These are phyloP conservation scores for Octopus sinensis DNA, from an alignment of 1,140 invertebrate species.

Conservation along the genomic window DNA sequence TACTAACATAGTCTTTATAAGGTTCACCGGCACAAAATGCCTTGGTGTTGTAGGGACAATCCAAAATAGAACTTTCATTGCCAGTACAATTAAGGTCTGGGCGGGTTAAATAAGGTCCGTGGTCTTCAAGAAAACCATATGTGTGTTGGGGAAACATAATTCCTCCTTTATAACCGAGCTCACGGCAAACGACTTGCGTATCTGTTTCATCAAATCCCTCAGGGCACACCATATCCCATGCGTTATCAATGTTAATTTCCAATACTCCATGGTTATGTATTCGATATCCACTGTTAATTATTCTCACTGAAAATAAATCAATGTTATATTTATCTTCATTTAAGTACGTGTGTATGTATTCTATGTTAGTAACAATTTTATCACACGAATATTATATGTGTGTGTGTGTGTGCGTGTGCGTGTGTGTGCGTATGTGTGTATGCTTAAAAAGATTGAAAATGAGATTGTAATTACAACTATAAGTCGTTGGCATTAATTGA, in stretches of 20 bases:
- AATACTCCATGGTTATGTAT: slow-evolving; percentile 17
- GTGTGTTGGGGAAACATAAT: slow-evolving; percentile 35
- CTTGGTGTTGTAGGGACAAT: slow-evolving; percentile 60
- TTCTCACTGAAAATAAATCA: slow-evolving; percentile 15
- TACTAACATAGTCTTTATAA: slow-evolving; percentile 29
- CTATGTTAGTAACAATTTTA: not conserved
- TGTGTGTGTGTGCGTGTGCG: not conserved
- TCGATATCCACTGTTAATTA: not conserved
- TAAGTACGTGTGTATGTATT: not conserved
- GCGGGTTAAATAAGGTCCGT: slow-evolving; percentile 59
- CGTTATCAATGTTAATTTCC: slow-evolving; percentile 26
- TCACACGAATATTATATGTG: not conserved
- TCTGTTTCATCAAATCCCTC: slow-evolving; percentile 69
- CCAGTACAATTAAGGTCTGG: slow-evolving; percentile 71
- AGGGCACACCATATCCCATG: slow-evolving; percentile 73
- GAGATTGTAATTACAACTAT: too few species aligned
- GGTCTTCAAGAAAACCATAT: slow-evolving; percentile 53
- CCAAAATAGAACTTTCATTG: slow-evolving; percentile 67
- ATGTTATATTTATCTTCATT: not conserved
- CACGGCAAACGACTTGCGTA: slow-evolving; percentile 69
- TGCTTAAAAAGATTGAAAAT: not conserved
- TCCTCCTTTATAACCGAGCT: slow-evolving; percentile 61
- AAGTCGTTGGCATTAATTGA: too few species aligned
- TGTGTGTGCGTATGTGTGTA: not conserved
- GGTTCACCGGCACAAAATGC: slow-evolving; percentile 19